Evolutionary conservation across 2,888 invertebrate genomes (phyloP).

Genomic region (Plusia festucae): DNA sequence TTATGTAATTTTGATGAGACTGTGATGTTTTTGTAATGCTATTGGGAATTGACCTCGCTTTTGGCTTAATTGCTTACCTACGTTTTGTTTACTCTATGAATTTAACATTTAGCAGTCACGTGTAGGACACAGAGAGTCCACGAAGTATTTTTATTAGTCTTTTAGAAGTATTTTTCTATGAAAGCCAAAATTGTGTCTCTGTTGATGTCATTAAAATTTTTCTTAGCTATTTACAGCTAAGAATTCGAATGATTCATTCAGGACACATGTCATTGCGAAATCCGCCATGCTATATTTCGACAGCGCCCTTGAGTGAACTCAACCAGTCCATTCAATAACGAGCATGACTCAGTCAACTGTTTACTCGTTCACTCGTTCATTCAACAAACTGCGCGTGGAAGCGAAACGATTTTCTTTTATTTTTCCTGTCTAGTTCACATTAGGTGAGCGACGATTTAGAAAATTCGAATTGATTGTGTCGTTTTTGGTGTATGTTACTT

Average conservation of each 20-base stretch:
- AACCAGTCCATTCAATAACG: conserved; percentile 56
- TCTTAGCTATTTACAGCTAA: conserved; percentile 10
- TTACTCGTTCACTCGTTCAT: conserved; percentile 55
- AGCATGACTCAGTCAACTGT: conserved; percentile 58
- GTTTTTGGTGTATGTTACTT: neutral
- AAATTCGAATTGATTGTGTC: neutral
- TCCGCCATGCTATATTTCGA: conserved; percentile 50
- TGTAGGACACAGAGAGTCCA: too few species aligned
- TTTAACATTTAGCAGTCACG: neutral
- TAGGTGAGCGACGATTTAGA: conserved; percentile 15
- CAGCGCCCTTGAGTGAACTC: conserved; percentile 55
- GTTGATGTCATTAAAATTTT: neutral
- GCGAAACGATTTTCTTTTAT: conserved; percentile 47
- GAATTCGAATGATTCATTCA: conserved; percentile 53
- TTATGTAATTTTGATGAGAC: neutral
- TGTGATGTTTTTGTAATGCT: conserved; percentile 1
- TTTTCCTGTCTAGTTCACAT: conserved; percentile 36
- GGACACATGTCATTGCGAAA: conserved; percentile 48
- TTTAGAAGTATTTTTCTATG: too few species aligned
- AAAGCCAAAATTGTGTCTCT: neutral
- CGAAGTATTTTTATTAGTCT: too few species aligned
- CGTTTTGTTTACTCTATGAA: neutral
- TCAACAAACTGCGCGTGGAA: conserved; percentile 45
- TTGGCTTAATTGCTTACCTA: neutral
- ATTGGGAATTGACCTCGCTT: neutral